Base-by-base conservation (phyloP, 2,797 vertebrate genomes). In the Protonibea diacanthus region DNA sequence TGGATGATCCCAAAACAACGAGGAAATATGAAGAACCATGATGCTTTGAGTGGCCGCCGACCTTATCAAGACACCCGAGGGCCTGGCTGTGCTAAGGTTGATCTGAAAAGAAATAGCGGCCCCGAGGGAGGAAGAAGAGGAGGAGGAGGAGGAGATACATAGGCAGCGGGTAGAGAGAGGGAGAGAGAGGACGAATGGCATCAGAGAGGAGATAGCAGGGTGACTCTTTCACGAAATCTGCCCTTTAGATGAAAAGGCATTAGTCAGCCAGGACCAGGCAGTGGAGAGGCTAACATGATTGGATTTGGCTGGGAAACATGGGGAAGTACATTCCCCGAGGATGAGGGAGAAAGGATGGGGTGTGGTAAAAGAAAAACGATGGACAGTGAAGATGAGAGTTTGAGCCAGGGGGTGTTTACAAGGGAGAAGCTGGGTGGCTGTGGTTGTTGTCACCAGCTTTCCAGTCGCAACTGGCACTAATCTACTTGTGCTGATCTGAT, bases 231-330 rank as follows among this genome's bases (percentile, higher is more conserved):
- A 11, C 7, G 8, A 55, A 77, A 83, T 84, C 62, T 90, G 79
- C 84, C 82, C 87, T 88, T 88, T 84, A 84, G 82, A 85, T 86
- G 82, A 79, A 89, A 84, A 88, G 68, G 74, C 81, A 87, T 87
- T 79, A 63, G 66, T 87, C 86, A 91, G 56, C 62, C 82, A 20
- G 71, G 63, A 76, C 63, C 38, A 58, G n/a, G 47, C 59, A 81
- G 61, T 21, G 68, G 59, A 83, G 83, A 78, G 40, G 69, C 71
- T 72, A 80, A 84, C 67, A 68, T 29, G 83, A 89, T 89, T 88
- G 78, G 81, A 82, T 86, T 81, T 79, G 64, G 61, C 80, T 79
- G 38, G 11, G 25, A 73, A 79, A 71, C 84, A 82, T 57, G 66
- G 53, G 9, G 58, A 71, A 70, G 52, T 55, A 53, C 48, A 63